phyloP scores from a whole-genome alignment of 2,888 invertebrate genomes.

The Calameuta idolon region DNA sequence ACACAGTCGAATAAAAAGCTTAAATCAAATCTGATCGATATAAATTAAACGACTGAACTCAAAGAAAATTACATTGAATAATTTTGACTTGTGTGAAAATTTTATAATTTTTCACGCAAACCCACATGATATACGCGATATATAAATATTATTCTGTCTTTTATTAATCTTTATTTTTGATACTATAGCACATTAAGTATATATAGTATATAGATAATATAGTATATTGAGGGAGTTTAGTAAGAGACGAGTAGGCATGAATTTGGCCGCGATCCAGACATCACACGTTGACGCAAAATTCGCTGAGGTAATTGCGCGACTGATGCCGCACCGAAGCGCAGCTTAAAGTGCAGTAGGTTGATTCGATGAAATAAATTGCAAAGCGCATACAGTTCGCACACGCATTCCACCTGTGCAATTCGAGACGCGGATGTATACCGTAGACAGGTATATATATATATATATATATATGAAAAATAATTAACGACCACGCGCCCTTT shows the following conservation, averaged over 20 bases:
- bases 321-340: slow-evolving; percentile 12
- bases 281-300: slow-evolving; percentile 25
- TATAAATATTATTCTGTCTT: background rate
- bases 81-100: background rate
- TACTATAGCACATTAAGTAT: too few relatives aligned
- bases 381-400: background rate
- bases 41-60: background rate
- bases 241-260: slow-evolving; percentile 21
- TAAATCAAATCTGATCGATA: background rate
- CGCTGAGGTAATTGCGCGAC: slow-evolving; percentile 34
- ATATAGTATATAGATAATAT: too few relatives aligned
- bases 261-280: slow-evolving; percentile 39
- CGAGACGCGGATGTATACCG: background rate
- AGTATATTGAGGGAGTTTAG: background rate
- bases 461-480: background rate
- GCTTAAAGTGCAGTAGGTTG: slow-evolving; percentile 1
- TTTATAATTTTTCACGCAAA: background rate
- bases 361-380: background rate
- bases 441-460: background rate
- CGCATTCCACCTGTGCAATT: background rate
- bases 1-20: background rate
- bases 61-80: background rate
- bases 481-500: background rate
- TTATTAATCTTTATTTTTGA: background rate
- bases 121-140: background rate